Base-by-base conservation (phyloP, 2,888 invertebrate genomes). In the Tethea ocularis region DNA sequence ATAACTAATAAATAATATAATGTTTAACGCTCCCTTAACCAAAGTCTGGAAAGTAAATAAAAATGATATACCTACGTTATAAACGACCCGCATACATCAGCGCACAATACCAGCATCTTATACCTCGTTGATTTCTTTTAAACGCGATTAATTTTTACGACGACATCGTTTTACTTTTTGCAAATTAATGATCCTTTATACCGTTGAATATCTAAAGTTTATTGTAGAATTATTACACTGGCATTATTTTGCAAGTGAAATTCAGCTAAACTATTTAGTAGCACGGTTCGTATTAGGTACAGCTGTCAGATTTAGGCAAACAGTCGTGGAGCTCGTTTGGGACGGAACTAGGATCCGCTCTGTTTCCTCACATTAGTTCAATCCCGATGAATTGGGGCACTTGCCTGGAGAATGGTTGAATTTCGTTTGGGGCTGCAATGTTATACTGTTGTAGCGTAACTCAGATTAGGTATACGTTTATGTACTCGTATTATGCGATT, bases 251-350 rank as follows among this genome's bases (percentile, higher is more conserved):
- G 29, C 26, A 17, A 17, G 41, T 7, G 41, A 2, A 46, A 29
- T 58, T 36, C 15, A 57, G 51, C 51, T 60, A 55, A 74, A 70
- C 68, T 74, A 72, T 68, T 75, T 67, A 67, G 63, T 57, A 75
- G 72, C 73, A 75, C 70, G 71, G 75, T 81, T 67, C 64, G 81
- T 78, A 85, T 86, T 86, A 84, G 74, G 75, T 77, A 76, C 84
- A 87, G 84, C 86, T 86, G 86, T 87, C 86, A 87, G 86, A 86
- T 86, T 85, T 84, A 78, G 80, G 83, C 84, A 84, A 87, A 87
- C 84, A 82, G 78, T 84, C 74, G 80, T 78, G 75, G 72, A 78
- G 74, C 78, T 78, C 80, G 83, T 82, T 86, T 81, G 76, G 62
- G 70, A 66, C 70, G 71, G 67, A 78, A 75, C 74, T 77, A 62